Conservation (phyloP, 2,888 invertebrate genomes). For the Vandiemenella viatica region DNA sequence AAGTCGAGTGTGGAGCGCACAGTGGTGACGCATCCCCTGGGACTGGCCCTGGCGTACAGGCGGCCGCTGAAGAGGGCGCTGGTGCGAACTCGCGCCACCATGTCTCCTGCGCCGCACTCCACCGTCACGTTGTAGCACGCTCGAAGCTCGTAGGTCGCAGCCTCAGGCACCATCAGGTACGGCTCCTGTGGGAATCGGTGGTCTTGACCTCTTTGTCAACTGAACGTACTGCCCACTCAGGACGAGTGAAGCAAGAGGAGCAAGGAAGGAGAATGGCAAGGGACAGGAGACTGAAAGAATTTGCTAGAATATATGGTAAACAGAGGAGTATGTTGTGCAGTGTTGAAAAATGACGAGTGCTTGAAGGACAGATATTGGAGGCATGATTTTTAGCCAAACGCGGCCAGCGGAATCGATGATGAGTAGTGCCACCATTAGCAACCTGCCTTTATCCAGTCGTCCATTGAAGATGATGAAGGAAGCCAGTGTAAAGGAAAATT, state of each 20-base stretch:
- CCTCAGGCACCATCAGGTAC: slow-evolving; percentile 79
- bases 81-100: slow-evolving; percentile 84
- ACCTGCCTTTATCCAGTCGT: too few species aligned
- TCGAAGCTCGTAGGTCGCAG: slow-evolving; percentile 79
- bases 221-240: not conserved
- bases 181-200: slow-evolving; percentile 49
- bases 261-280: too few species aligned
- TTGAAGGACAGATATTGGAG: too few species aligned
- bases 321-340: too few species aligned
- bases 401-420: too few species aligned
- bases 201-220: not conserved
- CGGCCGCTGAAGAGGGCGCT: slow-evolving; percentile 87
- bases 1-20: slow-evolving; percentile 79
- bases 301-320: too few species aligned
- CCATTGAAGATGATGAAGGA: too few species aligned
- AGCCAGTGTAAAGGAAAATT: too few species aligned
- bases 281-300: too few species aligned
- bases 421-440: too few species aligned
- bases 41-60: slow-evolving; percentile 87
- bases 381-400: too few species aligned
- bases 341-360: too few species aligned
- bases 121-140: slow-evolving; percentile 91
- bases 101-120: slow-evolving; percentile 81
- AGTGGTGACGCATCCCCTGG: slow-evolving; percentile 81
- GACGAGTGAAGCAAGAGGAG: not conserved